A percentile compares a stretch with the other conserved stretches of the same genome.
These are phyloP conservation scores for Characodon lateralis DNA, from an alignment of 2,797 vertebrate genomes.

Conservation along the genomic window DNA sequence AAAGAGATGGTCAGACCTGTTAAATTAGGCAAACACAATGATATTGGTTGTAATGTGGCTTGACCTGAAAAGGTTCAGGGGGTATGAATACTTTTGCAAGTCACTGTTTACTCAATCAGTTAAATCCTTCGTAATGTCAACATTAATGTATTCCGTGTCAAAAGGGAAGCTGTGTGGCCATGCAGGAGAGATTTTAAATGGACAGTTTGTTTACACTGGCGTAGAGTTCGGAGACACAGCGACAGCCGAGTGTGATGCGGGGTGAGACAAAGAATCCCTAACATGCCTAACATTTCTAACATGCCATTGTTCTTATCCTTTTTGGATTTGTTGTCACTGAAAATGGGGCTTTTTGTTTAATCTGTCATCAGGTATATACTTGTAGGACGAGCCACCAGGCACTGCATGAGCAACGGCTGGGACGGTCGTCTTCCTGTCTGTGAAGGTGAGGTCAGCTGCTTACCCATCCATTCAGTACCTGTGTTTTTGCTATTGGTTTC, in stretches of 20 bases:
- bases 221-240: constrained; percentile 71
- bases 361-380: constrained; percentile 55
- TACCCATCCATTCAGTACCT: background rate
- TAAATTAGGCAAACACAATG: background rate
- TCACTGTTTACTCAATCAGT: background rate
- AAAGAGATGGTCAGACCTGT: background rate
- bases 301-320: too few relatives aligned
- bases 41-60: background rate
- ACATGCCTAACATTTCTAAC: too few relatives aligned
- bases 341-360: background rate
- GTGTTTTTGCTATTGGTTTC: background rate
- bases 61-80: background rate
- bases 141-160: background rate
- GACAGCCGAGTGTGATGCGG: constrained; percentile 63
- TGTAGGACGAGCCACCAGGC: constrained; percentile 58
- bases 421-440: constrained; percentile 70
- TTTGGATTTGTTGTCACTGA: background rate
- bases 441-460: constrained; percentile 59
- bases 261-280: constrained; percentile 46
- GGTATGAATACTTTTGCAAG: too few relatives aligned
- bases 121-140: background rate
- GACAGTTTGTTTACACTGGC: constrained; percentile 69
- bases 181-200: constrained; percentile 69
- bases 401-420: constrained; percentile 73
- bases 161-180: constrained; percentile 74